Percentiles rank a stretch among this genome's conserved stretches.
These are phyloP conservation scores for Lagria hirta DNA, from an alignment of 2,888 invertebrate genomes.

Conservation along the genomic window DNA sequence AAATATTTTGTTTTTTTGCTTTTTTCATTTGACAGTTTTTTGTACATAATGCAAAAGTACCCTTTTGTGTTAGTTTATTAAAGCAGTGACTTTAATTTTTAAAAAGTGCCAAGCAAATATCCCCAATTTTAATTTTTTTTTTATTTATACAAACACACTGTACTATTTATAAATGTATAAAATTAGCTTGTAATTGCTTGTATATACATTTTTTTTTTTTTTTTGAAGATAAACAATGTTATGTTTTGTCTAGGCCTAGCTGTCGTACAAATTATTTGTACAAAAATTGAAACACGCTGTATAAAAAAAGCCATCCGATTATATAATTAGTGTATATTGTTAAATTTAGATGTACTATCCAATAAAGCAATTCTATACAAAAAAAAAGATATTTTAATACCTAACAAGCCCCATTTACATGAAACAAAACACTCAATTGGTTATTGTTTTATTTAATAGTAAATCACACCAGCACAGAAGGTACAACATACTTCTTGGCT, in stretches of 20 bases:
- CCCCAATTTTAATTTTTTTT: constrained; percentile 16
- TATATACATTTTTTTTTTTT: no score
- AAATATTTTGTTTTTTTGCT: constrained; percentile 13
- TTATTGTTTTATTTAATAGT: no score
- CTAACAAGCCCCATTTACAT: no score
- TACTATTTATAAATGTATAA: constrained; percentile 42
- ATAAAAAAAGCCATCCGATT: constrained; percentile 43
- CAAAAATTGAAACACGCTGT: constrained; percentile 43
- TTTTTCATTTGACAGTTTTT: constrained; percentile 5
- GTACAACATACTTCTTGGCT: no score
- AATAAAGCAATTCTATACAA: constrained; percentile 51
- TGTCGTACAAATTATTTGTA: constrained; percentile 42
- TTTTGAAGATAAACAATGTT: constrained; percentile 22
- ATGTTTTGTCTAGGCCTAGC: constrained; percentile 30
- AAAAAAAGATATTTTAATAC: no score
- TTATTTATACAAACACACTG: constrained; percentile 32
- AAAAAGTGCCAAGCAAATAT: constrained; percentile 36
- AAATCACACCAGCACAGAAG: no score
- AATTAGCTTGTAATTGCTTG: constrained; percentile 30
- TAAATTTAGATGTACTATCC: constrained; percentile 51
- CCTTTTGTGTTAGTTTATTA: constrained; percentile 1
- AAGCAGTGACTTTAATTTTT: constrained; percentile 24
- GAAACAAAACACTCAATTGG: no score
- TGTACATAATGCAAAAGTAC: constrained; percentile 11
- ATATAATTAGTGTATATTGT: constrained; percentile 52